Evolutionary conservation across 2,888 invertebrate genomes (phyloP), one percentile per base, ranked within the genome.

Genomic region (Boloria euphrosyne): DNA sequence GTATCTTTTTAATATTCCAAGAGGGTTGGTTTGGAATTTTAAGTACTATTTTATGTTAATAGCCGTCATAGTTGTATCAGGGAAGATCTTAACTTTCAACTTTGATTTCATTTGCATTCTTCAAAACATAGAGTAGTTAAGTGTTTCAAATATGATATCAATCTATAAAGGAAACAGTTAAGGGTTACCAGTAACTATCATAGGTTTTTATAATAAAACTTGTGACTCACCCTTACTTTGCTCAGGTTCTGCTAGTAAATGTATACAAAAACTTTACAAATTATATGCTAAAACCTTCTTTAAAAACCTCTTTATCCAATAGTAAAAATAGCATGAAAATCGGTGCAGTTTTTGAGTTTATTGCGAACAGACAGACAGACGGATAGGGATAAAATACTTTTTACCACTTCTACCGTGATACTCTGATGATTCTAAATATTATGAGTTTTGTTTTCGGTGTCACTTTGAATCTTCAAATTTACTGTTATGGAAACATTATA

Each of bases 41-140:
- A 88, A 91, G 87, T 87, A 86, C 85, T 84, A 84, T 90, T 90
- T 89, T 89, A 90, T 90, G 91, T 83, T 80, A 91, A 91, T 90
- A 62, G 59, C 60, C 55, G 78, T 81, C 85, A 84, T 86, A 86
- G 85, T 85, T 82, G 80, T 84, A 80, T 81, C 75, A 75, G 66
- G 65, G 69, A 57, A 64, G 66, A 69, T 68, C 74, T 71, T 75
- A 73, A 72, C 68, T 74, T 68, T 70, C 67, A 77, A 76, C 74
- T 85, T 84, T 84, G 78, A 80, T 79, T 80, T 76, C 76, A 82
- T 85, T 85, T 83, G 81, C 82, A 83, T 84, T 77, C 47, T 59
- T 59, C 49, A 18, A 10, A 3, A 13, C 57, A 49, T 18, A 17
- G 49, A 31, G 6, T 13, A n/a, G n/a, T n/a, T n/a, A 13, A 16